Base-by-base conservation (phyloP, 2,888 invertebrate species). In the Phorcus lineatus region DNA sequence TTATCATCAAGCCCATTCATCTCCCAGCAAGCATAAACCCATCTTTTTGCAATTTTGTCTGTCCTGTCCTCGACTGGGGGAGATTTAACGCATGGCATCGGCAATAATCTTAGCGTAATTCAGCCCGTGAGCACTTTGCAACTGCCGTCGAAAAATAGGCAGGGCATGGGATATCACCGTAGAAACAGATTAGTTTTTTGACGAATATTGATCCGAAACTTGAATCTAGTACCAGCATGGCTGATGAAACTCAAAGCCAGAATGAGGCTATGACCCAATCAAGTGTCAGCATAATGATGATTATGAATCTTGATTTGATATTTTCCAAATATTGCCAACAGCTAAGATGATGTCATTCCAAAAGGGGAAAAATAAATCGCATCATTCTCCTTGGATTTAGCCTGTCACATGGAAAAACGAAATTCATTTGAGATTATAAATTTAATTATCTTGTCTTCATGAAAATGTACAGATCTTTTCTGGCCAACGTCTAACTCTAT, bases 391-490 rank as follows among this genome's bases (percentile, higher is more conserved):
- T 62, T 28, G 0, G 28, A 28, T 28, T 62, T 28, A 62, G 24
- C 28, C 62, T 62, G 24, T 28, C 62, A 62, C 28, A 24, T 28
- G 28, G 62, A 16, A 47, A 47, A 47, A 28, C 62, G 28, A 62
- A 62, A 62, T 62, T 24, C 62, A 62, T 62, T 62, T 24, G 62
- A 16, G 62, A 62, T 62, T 28, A 28, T 24, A 62, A 62, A 62
- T 62, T 62, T 62, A 62, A 62, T 62, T 62, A 62, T 62, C 62
- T 62, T 62, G 62, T 62, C 62, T 62, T 62, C 28, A 62, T 62
- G 28, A 62, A 24, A 62, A 24, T 28, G 28, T 28, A 24, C 62
- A 62, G 62, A 62, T 28, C 62, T 24, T 28, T 24, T 62, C 62
- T 62, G 62, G 24, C 17, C 28, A 28, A n/a, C 28, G 62, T 62